phyloP scores from a whole-genome alignment of 2,888 invertebrate genomes.

The Erebia palarica region DNA sequence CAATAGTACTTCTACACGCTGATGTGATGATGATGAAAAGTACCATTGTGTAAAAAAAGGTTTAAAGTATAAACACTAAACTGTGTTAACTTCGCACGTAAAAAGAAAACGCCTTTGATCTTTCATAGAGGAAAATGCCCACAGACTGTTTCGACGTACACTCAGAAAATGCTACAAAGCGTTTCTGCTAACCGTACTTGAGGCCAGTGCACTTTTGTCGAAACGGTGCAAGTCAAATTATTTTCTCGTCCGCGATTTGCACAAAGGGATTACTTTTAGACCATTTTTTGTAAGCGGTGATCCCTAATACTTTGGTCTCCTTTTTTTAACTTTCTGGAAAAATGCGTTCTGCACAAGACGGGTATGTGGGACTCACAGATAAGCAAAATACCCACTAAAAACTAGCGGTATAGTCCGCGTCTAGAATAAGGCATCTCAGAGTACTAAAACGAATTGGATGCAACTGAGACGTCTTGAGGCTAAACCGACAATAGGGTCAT shows the following conservation, averaged over 20 bases:
- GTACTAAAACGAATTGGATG: no score
- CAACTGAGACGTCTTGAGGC: no score
- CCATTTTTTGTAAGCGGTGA: neutral
- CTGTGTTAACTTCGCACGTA: conserved; percentile 3
- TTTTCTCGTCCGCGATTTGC: neutral
- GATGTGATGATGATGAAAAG: no score
- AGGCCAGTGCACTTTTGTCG: conserved; percentile 17
- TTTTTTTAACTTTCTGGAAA: no score
- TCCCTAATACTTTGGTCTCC: no score
- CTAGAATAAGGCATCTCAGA: no score
- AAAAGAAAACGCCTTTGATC: conserved; percentile 18
- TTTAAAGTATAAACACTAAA: neutral
- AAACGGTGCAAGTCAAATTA: conserved; percentile 6
- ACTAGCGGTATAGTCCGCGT: no score
- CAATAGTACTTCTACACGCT: no score
- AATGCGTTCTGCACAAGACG: no score
- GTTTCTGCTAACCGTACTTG: conserved; percentile 19
- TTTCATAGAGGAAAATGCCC: conserved; percentile 15
- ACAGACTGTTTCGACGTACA: conserved; percentile 17
- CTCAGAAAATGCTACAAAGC: conserved; percentile 11
- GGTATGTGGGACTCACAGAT: no score
- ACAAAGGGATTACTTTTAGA: neutral
- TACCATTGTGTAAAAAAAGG: neutral
- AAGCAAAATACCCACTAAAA: no score
- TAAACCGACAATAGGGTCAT: no score